Evolutionary conservation across 2,888 invertebrate genomes (phyloP).

Genomic region (Tigriopus californicus): DNA sequence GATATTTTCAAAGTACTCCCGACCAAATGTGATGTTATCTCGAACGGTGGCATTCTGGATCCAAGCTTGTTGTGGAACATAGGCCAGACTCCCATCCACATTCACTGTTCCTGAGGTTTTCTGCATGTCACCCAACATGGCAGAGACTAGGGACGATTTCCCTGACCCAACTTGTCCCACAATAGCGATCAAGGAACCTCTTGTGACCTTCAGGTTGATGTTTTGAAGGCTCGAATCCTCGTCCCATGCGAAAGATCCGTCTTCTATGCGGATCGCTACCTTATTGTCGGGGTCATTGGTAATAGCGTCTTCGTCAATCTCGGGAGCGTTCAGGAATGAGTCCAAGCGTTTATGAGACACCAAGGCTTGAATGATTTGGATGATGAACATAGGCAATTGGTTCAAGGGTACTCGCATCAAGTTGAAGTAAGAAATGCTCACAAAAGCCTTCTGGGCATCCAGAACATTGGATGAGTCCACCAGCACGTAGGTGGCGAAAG

Average conservation of each 20-base stretch:
- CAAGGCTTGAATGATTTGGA: slow-evolving; percentile 40
- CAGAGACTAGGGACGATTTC: slow-evolving; percentile 71
- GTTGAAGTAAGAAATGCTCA: slow-evolving; percentile 38
- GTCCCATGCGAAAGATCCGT: slow-evolving; percentile 78
- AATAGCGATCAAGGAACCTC: slow-evolving; percentile 53
- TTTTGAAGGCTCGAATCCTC: slow-evolving; percentile 44
- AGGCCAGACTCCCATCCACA: slow-evolving; percentile 41
- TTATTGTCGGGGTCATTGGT: slow-evolving; percentile 54
- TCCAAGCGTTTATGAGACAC: slow-evolving; percentile 81
- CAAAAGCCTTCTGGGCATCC: slow-evolving; percentile 36
- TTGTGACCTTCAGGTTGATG: slow-evolving; percentile 48
- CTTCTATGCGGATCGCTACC: slow-evolving; percentile 60
- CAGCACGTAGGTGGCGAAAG: slow-evolving; percentile 63
- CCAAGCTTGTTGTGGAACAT: slow-evolving; percentile 91
- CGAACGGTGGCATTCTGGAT: slow-evolving; percentile 86
- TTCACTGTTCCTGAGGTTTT: slow-evolving; percentile 17
- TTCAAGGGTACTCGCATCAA: slow-evolving; percentile 37
- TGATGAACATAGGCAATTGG: slow-evolving; percentile 30
- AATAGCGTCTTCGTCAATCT: slow-evolving; percentile 58
- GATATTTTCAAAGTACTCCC: slow-evolving; percentile 40
- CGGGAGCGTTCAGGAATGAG: slow-evolving; percentile 76
- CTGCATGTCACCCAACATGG: slow-evolving; percentile 35
- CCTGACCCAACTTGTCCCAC: slow-evolving; percentile 75
- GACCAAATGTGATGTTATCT: slow-evolving; percentile 82
- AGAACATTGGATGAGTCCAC: slow-evolving; percentile 27